phyloP scores from a whole-genome alignment of 2,888 invertebrate species.

The Doris montereyensis region DNA sequence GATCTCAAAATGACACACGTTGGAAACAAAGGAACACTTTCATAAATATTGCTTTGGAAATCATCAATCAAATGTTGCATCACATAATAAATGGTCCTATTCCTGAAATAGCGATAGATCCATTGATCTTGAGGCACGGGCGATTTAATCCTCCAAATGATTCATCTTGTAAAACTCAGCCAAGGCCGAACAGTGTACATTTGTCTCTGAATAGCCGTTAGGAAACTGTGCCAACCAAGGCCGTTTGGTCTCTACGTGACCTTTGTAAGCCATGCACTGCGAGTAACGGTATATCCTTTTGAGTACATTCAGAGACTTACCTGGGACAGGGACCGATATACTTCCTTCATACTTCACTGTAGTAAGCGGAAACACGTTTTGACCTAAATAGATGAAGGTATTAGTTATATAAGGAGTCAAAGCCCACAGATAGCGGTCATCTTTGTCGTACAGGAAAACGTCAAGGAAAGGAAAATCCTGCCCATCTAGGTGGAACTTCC shows the following conservation, averaged over 20 bases:
- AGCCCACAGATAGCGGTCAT: neutral
- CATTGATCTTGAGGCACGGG: too few species aligned
- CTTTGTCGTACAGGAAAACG: neutral
- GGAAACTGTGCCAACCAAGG: neutral
- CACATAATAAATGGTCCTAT: too few species aligned
- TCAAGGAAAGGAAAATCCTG: neutral
- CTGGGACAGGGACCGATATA: neutral
- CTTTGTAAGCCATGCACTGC: neutral
- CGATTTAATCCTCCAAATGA: too few species aligned
- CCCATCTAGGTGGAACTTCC: neutral
- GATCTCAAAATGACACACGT: too few species aligned
- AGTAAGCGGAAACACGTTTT: neutral
- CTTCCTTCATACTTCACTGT: neutral
- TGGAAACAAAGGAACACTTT: too few species aligned
- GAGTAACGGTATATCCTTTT: neutral
- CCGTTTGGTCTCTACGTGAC: neutral
- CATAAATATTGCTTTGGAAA: too few species aligned
- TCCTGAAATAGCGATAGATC: too few species aligned
- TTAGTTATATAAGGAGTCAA: neutral
- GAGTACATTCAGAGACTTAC: neutral
- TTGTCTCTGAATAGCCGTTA: neutral
- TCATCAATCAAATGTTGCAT: too few species aligned
- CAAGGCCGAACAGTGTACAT: neutral
- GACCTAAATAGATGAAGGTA: neutral
- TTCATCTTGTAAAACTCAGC: neutral